phyloP scores from a whole-genome alignment of 2,797 vertebrate species.

The Sparidentex hasta region DNA sequence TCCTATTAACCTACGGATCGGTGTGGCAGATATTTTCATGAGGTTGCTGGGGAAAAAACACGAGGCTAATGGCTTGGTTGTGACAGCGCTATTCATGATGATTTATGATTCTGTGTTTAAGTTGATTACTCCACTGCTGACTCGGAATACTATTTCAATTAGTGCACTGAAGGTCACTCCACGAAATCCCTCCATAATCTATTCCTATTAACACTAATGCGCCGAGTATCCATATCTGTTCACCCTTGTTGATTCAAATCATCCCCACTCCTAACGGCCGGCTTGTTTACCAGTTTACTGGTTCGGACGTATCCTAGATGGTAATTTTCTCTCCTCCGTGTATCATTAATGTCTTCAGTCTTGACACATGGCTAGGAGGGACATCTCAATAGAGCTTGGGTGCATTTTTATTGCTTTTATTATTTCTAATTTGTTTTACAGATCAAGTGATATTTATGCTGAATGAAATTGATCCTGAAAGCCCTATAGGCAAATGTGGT shows the following conservation, averaged over 20 bases:
- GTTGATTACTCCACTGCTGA: slow-evolving; percentile 99
- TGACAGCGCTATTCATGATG: slow-evolving; percentile 99
- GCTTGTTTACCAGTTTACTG: slow-evolving; percentile 99
- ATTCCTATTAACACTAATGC: slow-evolving; percentile 99
- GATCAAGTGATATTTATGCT: slow-evolving; percentile 87
- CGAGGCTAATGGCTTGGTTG: slow-evolving; percentile 97
- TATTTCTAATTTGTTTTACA: slow-evolving; percentile 86
- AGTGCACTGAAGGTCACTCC: slow-evolving; percentile 99
- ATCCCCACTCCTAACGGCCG: slow-evolving; percentile 96
- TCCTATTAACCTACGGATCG: slow-evolving; percentile 99
- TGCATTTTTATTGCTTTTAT: slow-evolving; percentile 83
- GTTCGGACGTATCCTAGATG: slow-evolving; percentile 95
- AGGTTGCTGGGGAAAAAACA: slow-evolving; percentile 97
- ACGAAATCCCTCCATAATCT: slow-evolving; percentile 99
- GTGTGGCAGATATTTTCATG: slow-evolving; percentile 98
- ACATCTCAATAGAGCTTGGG: slow-evolving; percentile 85
- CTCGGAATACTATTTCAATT: slow-evolving; percentile 99
- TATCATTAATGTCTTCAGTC: slow-evolving; percentile 93
- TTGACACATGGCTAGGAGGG: slow-evolving; percentile 90
- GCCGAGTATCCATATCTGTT: slow-evolving; percentile 99
- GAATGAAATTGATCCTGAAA: slow-evolving; percentile 85
- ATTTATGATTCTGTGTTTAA: slow-evolving; percentile 99
- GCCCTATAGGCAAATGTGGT: slow-evolving; percentile 74
- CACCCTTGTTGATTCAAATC: slow-evolving; percentile 99
- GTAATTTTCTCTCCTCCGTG: slow-evolving; percentile 94